These are phyloP conservation scores for Sitta europaea DNA, from an alignment of 2,113 vertebrate genomes.

Conservation along the genomic window DNA sequence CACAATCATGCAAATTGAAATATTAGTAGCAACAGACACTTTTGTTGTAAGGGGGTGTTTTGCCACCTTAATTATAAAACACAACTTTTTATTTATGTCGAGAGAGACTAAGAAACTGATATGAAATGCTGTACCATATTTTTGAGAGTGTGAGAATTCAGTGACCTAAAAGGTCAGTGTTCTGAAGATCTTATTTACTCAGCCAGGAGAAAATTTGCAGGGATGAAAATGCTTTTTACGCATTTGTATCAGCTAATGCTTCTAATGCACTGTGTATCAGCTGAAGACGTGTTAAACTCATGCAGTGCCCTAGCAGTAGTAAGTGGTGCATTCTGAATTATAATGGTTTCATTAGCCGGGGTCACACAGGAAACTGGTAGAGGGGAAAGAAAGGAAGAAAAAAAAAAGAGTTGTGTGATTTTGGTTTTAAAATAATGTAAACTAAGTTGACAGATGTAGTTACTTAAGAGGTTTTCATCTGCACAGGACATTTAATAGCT, in stretches of 20 bases:
- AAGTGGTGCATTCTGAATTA: background rate
- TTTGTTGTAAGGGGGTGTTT: background rate
- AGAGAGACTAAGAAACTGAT: background rate
- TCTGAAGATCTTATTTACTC: background rate
- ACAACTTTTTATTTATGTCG: background rate
- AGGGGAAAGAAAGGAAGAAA: background rate
- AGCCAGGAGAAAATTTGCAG: background rate
- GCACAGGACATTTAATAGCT: background rate
- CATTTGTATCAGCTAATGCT: no score
- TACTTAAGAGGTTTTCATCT: background rate
- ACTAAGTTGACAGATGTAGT: background rate
- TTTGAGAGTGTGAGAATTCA: background rate
- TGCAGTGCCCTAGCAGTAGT: background rate
- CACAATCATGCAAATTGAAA: background rate
- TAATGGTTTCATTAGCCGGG: background rate
- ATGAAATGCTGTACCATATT: background rate
- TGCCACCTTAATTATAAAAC: background rate
- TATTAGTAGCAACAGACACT: accelerated
- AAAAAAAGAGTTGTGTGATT: background rate
- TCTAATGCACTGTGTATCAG: background rate
- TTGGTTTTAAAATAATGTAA: background rate
- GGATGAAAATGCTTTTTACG: background rate
- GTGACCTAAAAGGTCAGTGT: background rate
- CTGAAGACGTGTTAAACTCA: background rate
- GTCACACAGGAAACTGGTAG: background rate